Evolutionary conservation across 2,888 invertebrate species (phyloP), one percentile per base, ranked within the genome.

Genomic region (Gymnoscelis rufifasciata): DNA sequence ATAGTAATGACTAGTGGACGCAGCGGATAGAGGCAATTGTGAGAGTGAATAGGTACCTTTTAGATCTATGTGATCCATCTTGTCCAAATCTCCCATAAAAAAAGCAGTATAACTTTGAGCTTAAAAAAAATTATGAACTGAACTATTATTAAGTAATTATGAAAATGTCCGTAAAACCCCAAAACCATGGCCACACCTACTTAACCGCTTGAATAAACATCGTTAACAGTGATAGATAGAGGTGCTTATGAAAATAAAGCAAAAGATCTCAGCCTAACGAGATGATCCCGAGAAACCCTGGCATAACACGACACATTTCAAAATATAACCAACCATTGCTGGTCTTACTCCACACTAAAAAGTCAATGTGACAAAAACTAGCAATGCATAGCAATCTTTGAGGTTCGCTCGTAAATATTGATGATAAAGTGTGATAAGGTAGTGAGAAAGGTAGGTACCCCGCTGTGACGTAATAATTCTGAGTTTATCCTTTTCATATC

Each of bases 211-310:
- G 84, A 86, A 86, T 86, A 87, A 86, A 87, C 87, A 86, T 87
- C 86, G 86, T 86, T 86, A 87, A 86, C 87, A 83, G 83, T 87
- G 87, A 87, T 86, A 86, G 87, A 87, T 87, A 82, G 74, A 78
- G 78, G 78, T 86, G 80, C 83, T 84, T 86, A 84, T 78, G 83
- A 83, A 86, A 86, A 87, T 86, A 86, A 86, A 87, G 80, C 76
- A 86, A 83, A 80, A 83, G 71, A 74, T 68, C 62, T 59, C 57
- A 59, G 65, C 73, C 73, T 86, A 86, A 87, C 87, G 86, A 87
- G 83, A 64, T 71, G 54, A 54, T 54, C 59, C 73, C 68, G 68
- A 52, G 52, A 51, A 38, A 45, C 27, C 27, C 33, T 3, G 26
- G 47, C 50, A 51, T 51, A 23, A 47, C 31, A 29, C 36, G 43